phyloP scores from a whole-genome alignment of 2,888 invertebrate genomes.

The Lamellibrachia columna region DNA sequence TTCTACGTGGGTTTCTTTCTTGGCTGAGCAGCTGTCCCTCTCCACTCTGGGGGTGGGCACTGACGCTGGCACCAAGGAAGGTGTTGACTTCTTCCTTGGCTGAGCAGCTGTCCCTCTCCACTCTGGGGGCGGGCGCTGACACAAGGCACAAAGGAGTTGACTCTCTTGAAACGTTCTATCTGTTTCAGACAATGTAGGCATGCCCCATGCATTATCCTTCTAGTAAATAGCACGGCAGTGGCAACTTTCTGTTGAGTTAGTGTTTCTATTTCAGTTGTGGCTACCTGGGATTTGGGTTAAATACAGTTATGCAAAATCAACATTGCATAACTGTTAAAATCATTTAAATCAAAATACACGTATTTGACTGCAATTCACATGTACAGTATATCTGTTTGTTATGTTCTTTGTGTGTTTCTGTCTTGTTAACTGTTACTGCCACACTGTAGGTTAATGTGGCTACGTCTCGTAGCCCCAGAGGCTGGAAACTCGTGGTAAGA shows the following conservation, averaged over 20 bases:
- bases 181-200: background rate
- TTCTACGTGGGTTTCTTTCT: too few species aligned
- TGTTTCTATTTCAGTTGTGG: background rate
- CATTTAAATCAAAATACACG: background rate
- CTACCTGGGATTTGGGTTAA: background rate
- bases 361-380: background rate
- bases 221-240: background rate
- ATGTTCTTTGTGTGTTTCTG: background rate
- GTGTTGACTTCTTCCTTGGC: too few species aligned
- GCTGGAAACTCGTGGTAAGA: constrained; percentile 32
- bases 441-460: constrained; percentile 31
- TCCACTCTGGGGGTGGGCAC: too few species aligned
- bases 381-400: background rate
- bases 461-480: constrained; percentile 29
- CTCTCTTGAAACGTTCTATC: background rate
- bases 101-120: too few species aligned
- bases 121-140: too few species aligned
- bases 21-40: too few species aligned
- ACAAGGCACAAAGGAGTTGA: too few species aligned
- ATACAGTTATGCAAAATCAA: background rate
- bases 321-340: background rate
- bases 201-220: too few species aligned
- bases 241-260: background rate
- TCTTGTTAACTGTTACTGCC: background rate
- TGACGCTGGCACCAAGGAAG: too few species aligned